phyloP scores from a whole-genome alignment of 2,888 invertebrate genomes.

The Taenaris catops region DNA sequence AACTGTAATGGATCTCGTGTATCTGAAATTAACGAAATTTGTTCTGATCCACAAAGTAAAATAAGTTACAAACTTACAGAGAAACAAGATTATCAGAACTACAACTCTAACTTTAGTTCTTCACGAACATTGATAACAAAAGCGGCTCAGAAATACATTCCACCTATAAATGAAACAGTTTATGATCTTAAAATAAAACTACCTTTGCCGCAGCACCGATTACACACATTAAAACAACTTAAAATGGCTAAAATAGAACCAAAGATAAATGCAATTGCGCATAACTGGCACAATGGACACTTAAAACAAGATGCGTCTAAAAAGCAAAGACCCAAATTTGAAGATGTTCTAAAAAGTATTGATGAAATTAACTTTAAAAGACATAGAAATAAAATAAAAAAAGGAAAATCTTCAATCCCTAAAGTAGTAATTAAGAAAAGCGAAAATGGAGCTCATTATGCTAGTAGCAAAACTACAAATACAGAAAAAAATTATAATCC shows the following conservation, averaged over 20 bases:
- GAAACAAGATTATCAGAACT: constrained; percentile 43
- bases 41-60: constrained; percentile 29
- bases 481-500: constrained; percentile 52
- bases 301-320: constrained; percentile 40
- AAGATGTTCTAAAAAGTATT: constrained; percentile 74
- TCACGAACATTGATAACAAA: constrained; percentile 62
- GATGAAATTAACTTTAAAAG: constrained; percentile 67
- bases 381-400: constrained; percentile 60
- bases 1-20: constrained; percentile 57
- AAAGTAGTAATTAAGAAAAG: constrained; percentile 74
- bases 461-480: constrained; percentile 55
- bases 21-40: constrained; percentile 51
- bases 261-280: constrained; percentile 35
- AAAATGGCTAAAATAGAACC: constrained; percentile 57
- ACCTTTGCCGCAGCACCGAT: constrained; percentile 60
- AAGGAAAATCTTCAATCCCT: constrained; percentile 54
- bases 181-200: constrained; percentile 66
- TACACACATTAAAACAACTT: constrained; percentile 60
- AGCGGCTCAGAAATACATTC: constrained; percentile 75
- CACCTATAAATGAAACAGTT: constrained; percentile 58
- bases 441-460: constrained; percentile 67
- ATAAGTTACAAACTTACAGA: constrained; percentile 59
- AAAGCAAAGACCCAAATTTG: constrained; percentile 70
- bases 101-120: constrained; percentile 34
- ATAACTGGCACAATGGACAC: constrained; percentile 32